Evolutionary conservation across 2,113 vertebrate species (phyloP).

Genomic region (Loxodonta africana): DNA sequence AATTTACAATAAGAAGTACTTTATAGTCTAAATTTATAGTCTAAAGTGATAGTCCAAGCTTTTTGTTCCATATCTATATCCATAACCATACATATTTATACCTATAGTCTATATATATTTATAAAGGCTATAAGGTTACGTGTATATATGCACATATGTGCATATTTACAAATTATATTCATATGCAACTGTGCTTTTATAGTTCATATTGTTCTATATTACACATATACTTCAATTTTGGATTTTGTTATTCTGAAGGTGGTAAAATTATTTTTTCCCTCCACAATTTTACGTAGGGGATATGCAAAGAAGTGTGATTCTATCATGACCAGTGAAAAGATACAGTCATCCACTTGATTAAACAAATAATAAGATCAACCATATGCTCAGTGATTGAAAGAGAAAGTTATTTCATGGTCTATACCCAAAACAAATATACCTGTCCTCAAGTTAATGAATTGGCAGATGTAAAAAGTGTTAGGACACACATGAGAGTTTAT

Average conservation of each 20-base stretch:
- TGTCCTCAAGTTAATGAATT: background rate
- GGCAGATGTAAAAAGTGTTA: background rate
- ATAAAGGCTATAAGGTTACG: background rate
- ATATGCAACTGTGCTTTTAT: background rate
- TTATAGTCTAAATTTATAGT: background rate
- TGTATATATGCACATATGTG: background rate
- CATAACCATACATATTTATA: background rate
- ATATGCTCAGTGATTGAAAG: background rate
- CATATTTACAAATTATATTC: conserved; percentile 10
- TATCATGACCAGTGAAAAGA: background rate
- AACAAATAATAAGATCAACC: background rate
- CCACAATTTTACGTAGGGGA: background rate
- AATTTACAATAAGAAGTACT: background rate
- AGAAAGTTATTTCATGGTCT: background rate
- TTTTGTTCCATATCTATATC: background rate
- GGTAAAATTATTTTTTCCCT: background rate
- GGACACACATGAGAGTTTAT: background rate
- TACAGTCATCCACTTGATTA: background rate
- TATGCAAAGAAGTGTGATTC: background rate
- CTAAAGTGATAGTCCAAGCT: background rate
- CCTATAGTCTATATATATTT: background rate
- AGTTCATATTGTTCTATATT: background rate
- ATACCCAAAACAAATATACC: background rate
- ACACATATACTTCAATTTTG: background rate
- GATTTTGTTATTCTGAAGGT: background rate